These are phyloP conservation scores for Saturnia pavonia DNA, from an alignment of 2,888 invertebrate genomes.

Conservation along the genomic window DNA sequence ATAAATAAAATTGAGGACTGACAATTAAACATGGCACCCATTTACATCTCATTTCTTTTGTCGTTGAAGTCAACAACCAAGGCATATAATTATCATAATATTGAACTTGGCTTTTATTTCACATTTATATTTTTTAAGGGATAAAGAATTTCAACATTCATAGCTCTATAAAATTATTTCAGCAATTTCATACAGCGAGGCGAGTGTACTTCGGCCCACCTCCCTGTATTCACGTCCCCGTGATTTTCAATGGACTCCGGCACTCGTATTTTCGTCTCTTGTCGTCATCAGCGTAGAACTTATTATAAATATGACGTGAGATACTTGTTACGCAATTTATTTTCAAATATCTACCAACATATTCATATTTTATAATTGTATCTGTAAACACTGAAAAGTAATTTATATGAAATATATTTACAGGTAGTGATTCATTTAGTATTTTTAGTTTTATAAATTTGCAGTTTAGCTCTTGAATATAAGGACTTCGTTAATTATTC, in stretches of 20 bases:
- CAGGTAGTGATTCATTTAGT: not conserved
- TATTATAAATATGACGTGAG: slow-evolving; percentile 39
- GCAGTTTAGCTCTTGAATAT: not conserved
- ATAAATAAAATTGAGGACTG: too few species aligned
- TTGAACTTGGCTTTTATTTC: too few species aligned
- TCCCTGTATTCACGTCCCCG: slow-evolving; percentile 31
- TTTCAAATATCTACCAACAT: slow-evolving; percentile 5
- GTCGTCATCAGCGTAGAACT: slow-evolving; percentile 59
- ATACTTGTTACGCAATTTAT: slow-evolving; percentile 43
- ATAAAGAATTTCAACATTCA: not conserved
- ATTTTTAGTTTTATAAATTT: not conserved
- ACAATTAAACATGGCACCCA: too few species aligned
- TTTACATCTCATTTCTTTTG: too few species aligned
- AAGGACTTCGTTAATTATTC: not conserved
- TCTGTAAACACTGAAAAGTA: not conserved
- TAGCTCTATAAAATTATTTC: not conserved
- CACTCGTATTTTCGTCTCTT: slow-evolving; percentile 54
- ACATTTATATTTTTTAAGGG: too few species aligned
- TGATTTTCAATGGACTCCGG: slow-evolving; percentile 60
- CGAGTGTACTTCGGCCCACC: slow-evolving; percentile 57
- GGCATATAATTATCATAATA: too few species aligned
- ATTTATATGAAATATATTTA: not conserved
- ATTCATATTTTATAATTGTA: not conserved
- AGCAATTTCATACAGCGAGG: slow-evolving; percentile 40
- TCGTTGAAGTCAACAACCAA: too few species aligned